Evolutionary conservation across 2,797 vertebrate genomes (phyloP), one percentile per base, ranked within the genome.

Genomic region (Alosa sapidissima): DNA sequence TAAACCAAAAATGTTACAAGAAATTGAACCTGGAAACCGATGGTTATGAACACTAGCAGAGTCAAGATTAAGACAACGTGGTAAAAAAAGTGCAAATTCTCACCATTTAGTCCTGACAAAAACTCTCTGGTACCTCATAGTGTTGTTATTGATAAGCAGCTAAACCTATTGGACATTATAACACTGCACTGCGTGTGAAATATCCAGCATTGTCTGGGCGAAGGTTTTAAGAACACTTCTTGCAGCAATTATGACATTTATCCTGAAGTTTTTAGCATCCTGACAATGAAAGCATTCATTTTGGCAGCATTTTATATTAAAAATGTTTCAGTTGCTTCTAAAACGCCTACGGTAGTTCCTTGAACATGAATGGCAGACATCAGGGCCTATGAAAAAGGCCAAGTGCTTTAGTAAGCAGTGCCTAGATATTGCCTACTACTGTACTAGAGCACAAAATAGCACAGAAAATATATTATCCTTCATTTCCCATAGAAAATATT

Each of bases 81-180:
- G 91, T 88, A 90, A 86, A 87, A 91, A 91, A 89, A 92, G 93
- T 94, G 93, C 93, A 94, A 94, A 91, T 89, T 68, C 33, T 24
- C 45, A 28, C 88, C 48, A 52, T 75, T 84, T 83, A 88, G 11
- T 78, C 72, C 41, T 78, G 36, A 21, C 5, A 21, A 47, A 47
- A 78, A 47, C 7, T 45, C 19, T 36, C 72, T 2, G 19, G 14
- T 6, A 14, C 33, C 33, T 19, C 28, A 75, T 45, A 75, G 41
- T 78, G 72, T 78, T 45, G 41, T 19, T 78, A 78, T 21, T 78
- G 19, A 78, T 21, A 78, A 78, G 72, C 36, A 78, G 47, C 72
- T 78, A 21, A 41, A 47, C 72, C 72, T 78, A n/a, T 21, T 21
- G 21, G 36, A 36, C 5, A 41, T 45, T 19, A 47, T 41, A 13